These are phyloP conservation scores for Dynastes grantii DNA, from an alignment of 2,888 invertebrate genomes.

Conservation along the genomic window DNA sequence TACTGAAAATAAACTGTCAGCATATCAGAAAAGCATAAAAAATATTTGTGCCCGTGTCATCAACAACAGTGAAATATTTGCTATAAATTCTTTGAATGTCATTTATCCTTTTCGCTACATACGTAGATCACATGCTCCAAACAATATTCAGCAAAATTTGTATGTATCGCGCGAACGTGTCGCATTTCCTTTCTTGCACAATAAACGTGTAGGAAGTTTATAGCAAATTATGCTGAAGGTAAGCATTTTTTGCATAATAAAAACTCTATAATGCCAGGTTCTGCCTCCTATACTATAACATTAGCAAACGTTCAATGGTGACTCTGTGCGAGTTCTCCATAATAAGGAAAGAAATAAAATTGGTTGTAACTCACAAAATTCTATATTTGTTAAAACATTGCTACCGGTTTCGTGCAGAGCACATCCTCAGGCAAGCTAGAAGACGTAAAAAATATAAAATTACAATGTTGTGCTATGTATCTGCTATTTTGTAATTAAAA, in stretches of 20 bases:
- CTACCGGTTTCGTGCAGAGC: too few relatives aligned
- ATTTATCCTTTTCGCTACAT: not conserved
- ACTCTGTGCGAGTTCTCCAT: too few relatives aligned
- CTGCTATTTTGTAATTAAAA: too few relatives aligned
- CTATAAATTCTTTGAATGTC: not conserved
- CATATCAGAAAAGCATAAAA: not conserved
- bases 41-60: not conserved
- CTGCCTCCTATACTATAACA: too few relatives aligned
- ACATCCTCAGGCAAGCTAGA: too few relatives aligned
- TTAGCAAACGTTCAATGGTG: not conserved
- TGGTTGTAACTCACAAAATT: too few relatives aligned
- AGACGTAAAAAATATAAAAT: too few relatives aligned
- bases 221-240: not conserved
- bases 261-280: not conserved
- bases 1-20: too few relatives aligned
- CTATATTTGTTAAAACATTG: too few relatives aligned
- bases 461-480: too few relatives aligned
- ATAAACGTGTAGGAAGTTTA: not conserved
- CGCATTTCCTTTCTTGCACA: slow-evolving; percentile 11
- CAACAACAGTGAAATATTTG: not conserved
- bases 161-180: not conserved
- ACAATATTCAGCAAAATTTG: not conserved
- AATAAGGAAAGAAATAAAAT: too few relatives aligned
- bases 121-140: not conserved
- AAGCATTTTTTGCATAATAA: not conserved